Percentiles rank a stretch among this genome's conserved stretches.
Conservation (phyloP, 2,888 invertebrate genomes). For the Toxonevra muliebris region DNA sequence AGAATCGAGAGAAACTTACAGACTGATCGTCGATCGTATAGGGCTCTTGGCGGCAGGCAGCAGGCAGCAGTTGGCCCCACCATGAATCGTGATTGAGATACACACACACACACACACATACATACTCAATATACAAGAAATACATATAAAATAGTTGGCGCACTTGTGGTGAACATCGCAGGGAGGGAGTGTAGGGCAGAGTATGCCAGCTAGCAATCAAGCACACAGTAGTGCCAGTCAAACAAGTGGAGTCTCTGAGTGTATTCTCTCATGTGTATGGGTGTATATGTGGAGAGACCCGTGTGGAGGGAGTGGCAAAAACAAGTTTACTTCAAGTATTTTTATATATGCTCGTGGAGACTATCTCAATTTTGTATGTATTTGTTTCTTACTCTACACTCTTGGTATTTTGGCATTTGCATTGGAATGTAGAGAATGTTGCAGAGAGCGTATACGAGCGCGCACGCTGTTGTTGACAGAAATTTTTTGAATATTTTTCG, state of each 20-base stretch:
- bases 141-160: too few relatives aligned
- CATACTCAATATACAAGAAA: constrained; percentile 2
- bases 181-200: too few relatives aligned
- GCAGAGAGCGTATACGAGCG: constrained; percentile 4
- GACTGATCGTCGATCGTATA: constrained; percentile 50
- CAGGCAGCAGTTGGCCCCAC: constrained; percentile 24
- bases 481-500: constrained; percentile 45
- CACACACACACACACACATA: constrained; percentile 20
- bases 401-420: constrained; percentile 28
- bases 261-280: too few relatives aligned
- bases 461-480: constrained; percentile 15
- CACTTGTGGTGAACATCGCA: too few relatives aligned
- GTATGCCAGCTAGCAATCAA: too few relatives aligned
- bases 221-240: too few relatives aligned
- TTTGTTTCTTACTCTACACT: too few relatives aligned
- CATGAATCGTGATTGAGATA: constrained; percentile 16
- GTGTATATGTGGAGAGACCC: too few relatives aligned
- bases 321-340: constrained; percentile 3
- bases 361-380: constrained; percentile 1
- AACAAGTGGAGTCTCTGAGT: too few relatives aligned
- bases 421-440: constrained; percentile 42
- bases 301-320: constrained; percentile 6
- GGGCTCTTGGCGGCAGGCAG: constrained; percentile 29
- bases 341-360: constrained; percentile 6
- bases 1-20: constrained; percentile 63